Conservation (phyloP, 2,113 vertebrate genomes). For the Eptatretus burgeri region DNA sequence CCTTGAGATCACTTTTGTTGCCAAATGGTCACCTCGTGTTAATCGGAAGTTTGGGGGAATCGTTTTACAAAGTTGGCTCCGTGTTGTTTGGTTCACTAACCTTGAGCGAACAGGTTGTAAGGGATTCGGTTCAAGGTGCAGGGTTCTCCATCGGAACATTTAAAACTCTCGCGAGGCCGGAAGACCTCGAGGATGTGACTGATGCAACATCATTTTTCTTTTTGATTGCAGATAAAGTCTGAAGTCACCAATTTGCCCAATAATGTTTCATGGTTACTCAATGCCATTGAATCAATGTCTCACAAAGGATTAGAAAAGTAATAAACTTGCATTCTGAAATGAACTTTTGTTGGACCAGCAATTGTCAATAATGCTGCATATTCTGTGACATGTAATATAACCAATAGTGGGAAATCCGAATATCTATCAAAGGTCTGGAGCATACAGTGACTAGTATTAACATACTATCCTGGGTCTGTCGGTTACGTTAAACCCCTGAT, state of each 20-base stretch:
- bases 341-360: neutral
- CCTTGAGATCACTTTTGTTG: neutral
- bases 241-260: neutral
- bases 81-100: neutral
- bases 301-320: neutral
- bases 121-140: neutral
- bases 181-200: neutral
- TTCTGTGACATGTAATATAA: too few species aligned
- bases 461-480: too few species aligned
- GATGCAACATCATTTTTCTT: neutral
- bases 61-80: neutral
- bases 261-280: neutral
- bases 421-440: too few species aligned
- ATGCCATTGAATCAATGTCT: neutral
- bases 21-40: neutral
- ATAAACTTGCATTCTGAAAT: constrained; percentile 3
- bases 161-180: neutral
- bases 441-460: too few species aligned
- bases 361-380: too few species aligned
- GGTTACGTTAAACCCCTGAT: too few species aligned
- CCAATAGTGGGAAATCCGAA: too few species aligned
- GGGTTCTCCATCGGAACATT: neutral
- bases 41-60: neutral
- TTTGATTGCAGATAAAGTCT: neutral
- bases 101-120: neutral